phyloP scores from a whole-genome alignment of 2,797 vertebrate species.

The Somateria mollissima region DNA sequence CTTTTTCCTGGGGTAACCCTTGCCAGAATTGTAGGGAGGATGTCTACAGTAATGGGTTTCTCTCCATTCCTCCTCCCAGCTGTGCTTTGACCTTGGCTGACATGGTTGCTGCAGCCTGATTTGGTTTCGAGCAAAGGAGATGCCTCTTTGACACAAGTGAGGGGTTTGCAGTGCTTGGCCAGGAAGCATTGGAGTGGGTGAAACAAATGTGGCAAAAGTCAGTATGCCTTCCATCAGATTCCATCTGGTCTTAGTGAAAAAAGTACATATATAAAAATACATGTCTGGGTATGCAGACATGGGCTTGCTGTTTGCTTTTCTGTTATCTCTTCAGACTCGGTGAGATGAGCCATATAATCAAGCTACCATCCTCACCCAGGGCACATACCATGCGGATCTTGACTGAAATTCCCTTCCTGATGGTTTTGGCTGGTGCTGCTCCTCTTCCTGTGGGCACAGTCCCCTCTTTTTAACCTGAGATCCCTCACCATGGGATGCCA shows the following conservation, averaged over 20 bases:
- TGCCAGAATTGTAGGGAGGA: background rate
- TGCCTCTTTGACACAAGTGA: background rate
- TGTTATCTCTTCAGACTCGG: background rate
- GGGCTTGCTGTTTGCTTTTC: background rate
- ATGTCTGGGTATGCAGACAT: accelerated
- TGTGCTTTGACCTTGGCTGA: background rate
- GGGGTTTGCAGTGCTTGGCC: background rate
- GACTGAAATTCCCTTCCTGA: background rate
- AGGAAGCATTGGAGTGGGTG: background rate
- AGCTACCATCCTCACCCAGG: background rate
- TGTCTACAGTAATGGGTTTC: background rate
- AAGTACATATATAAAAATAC: background rate
- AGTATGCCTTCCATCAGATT: background rate
- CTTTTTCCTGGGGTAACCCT: background rate
- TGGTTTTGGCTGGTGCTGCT: background rate
- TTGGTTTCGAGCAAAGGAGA: background rate
- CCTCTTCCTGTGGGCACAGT: background rate
- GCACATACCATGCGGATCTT: background rate
- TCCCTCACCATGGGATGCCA: background rate
- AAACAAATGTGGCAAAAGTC: background rate
- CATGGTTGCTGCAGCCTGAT: background rate
- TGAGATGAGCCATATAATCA: background rate
- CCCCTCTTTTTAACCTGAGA: background rate
- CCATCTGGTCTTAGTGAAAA: background rate
- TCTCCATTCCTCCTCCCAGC: background rate